These are phyloP conservation scores for Acrocephalus kingi DNA, from an alignment of 2,113 vertebrate species.

Conservation along the genomic window DNA sequence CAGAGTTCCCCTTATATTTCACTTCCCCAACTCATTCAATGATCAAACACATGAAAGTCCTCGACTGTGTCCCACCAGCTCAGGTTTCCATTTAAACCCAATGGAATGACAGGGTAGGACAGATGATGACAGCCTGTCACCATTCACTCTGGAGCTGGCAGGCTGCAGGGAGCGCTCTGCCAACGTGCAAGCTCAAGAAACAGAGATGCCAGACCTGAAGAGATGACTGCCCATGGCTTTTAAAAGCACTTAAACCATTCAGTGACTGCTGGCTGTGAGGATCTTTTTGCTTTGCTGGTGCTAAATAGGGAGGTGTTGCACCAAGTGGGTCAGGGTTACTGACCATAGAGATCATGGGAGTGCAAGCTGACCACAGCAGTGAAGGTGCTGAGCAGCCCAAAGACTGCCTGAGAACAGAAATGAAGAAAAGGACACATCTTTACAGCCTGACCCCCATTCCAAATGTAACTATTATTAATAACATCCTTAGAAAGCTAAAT, in stretches of 20 bases:
- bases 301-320: background rate
- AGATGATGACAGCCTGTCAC: background rate
- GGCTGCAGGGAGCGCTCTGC: background rate
- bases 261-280: background rate
- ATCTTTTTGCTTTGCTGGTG: background rate
- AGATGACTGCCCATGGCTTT: background rate
- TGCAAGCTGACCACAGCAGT: background rate
- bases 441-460: background rate
- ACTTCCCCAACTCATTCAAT: background rate
- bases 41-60: background rate
- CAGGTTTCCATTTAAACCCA: background rate
- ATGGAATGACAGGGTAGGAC: background rate
- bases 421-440: background rate
- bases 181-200: background rate
- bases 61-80: background rate
- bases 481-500: background rate
- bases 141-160: constrained; percentile 15
- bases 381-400: background rate
- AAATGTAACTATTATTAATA: background rate
- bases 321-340: background rate
- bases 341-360: background rate
- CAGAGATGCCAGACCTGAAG: background rate
- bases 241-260: background rate
- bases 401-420: background rate
- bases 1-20: background rate